These are phyloP conservation scores for Amblyteles armatorius DNA, from an alignment of 2,888 invertebrate genomes.

Conservation along the genomic window DNA sequence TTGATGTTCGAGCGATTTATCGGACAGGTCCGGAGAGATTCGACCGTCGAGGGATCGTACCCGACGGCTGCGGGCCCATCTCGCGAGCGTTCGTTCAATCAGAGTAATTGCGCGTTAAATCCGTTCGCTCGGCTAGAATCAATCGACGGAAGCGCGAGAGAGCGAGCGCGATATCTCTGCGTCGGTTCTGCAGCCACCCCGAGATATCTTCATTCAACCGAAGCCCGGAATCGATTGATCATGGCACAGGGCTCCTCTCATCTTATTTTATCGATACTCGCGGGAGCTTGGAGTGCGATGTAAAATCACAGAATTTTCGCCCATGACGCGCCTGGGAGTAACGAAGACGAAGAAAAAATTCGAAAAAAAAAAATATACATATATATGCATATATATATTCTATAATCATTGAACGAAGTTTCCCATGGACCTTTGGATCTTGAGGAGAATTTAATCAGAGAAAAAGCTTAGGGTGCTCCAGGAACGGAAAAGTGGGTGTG, in stretches of 20 bases:
- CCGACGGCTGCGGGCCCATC: constrained; percentile 42
- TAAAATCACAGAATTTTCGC: background rate
- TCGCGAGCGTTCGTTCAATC: constrained; percentile 74
- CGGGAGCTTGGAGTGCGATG: background rate
- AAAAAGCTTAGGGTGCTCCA: constrained; percentile 21
- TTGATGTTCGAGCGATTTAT: constrained; percentile 51
- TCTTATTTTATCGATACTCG: background rate
- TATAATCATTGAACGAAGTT: constrained; percentile 15
- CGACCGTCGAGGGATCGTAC: constrained; percentile 13
- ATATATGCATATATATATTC: constrained; percentile 1
- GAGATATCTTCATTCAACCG: constrained; percentile 10
- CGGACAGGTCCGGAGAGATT: constrained; percentile 12
- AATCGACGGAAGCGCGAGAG: constrained; percentile 70
- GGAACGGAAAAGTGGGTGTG: background rate
- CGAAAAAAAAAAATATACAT: background rate
- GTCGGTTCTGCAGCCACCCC: constrained; percentile 28
- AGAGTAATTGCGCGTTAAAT: constrained; percentile 81
- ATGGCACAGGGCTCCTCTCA: constrained; percentile 11
- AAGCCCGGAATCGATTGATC: constrained; percentile 12
- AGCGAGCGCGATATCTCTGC: constrained; percentile 34
- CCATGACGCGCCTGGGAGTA: background rate
- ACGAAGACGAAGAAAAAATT: constrained; percentile 12
- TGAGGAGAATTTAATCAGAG: constrained; percentile 36
- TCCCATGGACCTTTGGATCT: constrained; percentile 21
- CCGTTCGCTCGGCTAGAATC: constrained; percentile 74